These are phyloP conservation scores for Glaucopsyche alexis DNA, from an alignment of 2,888 invertebrate species.

Conservation along the genomic window DNA sequence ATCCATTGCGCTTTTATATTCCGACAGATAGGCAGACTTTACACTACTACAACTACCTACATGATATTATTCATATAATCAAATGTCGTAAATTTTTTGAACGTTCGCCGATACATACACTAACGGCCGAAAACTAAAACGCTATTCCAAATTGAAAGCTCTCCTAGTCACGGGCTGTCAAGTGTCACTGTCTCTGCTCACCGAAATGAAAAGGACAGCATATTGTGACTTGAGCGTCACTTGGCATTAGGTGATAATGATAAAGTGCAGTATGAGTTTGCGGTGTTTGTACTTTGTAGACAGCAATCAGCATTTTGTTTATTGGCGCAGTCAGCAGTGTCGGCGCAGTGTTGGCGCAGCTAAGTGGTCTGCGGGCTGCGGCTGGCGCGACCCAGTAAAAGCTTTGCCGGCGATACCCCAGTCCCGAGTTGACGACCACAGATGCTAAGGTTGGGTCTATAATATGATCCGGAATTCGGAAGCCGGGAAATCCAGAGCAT, in stretches of 20 bases:
- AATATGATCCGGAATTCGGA: too few relatives aligned
- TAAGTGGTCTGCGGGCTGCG: constrained; percentile 6
- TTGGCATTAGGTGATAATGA: too few relatives aligned
- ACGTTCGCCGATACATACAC: too few relatives aligned
- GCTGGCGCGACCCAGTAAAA: not conserved
- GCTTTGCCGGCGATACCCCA: not conserved
- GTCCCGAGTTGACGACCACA: not conserved
- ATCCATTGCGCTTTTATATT: not conserved
- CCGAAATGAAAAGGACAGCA: too few relatives aligned
- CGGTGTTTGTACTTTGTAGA: not conserved
- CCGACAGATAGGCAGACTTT: not conserved
- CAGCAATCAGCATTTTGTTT: not conserved
- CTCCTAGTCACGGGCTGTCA: too few relatives aligned
- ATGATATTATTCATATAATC: too few relatives aligned
- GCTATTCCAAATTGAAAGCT: too few relatives aligned
- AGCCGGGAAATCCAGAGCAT: too few relatives aligned
- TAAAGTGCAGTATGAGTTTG: not conserved
- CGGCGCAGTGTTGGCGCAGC: constrained; percentile 5
- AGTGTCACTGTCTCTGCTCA: too few relatives aligned
- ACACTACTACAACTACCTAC: not conserved
- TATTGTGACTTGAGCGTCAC: too few relatives aligned
- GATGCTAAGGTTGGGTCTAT: not conserved
- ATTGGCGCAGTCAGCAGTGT: not conserved
- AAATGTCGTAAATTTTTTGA: too few relatives aligned
- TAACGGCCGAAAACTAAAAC: too few relatives aligned